Percentiles rank a stretch among this genome's conserved stretches.
phyloP scores from a whole-genome alignment of 2,888 invertebrate species.

The Panopea generosa region DNA sequence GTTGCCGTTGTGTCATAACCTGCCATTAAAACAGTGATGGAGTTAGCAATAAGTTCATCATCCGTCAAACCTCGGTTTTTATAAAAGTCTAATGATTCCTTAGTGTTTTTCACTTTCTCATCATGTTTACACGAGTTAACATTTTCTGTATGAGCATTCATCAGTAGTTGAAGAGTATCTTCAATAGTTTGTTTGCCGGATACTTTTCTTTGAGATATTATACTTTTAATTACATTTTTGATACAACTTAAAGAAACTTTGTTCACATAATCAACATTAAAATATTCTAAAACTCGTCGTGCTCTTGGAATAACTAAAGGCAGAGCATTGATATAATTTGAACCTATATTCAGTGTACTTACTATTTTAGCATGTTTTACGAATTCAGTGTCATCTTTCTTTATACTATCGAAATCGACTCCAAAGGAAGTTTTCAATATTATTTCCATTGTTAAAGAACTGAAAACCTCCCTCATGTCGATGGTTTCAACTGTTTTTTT shows the following conservation, averaged over 20 bases:
- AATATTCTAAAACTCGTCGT: constrained; percentile 28
- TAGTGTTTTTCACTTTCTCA: neutral
- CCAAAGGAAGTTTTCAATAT: constrained; percentile 69
- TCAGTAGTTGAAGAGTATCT: constrained; percentile 42
- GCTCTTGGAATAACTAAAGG: constrained; percentile 34
- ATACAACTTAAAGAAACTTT: constrained; percentile 33
- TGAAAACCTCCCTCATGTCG: constrained; percentile 47
- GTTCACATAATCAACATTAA: constrained; percentile 38
- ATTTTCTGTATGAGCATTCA: constrained; percentile 32
- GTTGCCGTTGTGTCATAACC: constrained; percentile 64
- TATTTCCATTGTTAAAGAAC: constrained; percentile 66
- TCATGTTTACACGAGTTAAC: neutral
- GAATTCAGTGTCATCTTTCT: constrained; percentile 59
- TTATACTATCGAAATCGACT: constrained; percentile 57
- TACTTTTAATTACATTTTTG: constrained; percentile 21
- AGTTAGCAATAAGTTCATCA: constrained; percentile 54
- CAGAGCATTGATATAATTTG: constrained; percentile 34
- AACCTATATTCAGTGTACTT: constrained; percentile 42
- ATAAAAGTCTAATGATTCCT: constrained; percentile 3
- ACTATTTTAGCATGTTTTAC: constrained; percentile 60
- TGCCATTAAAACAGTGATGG: constrained; percentile 54
- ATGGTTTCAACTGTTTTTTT: constrained; percentile 5
- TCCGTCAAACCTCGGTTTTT: constrained; percentile 46
- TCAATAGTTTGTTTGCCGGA: constrained; percentile 5
- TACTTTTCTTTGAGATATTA: constrained; percentile 27